Evolutionary conservation across 2,797 vertebrate species (phyloP), one percentile per base, ranked within the genome.

Genomic region (Avahi laniger): DNA sequence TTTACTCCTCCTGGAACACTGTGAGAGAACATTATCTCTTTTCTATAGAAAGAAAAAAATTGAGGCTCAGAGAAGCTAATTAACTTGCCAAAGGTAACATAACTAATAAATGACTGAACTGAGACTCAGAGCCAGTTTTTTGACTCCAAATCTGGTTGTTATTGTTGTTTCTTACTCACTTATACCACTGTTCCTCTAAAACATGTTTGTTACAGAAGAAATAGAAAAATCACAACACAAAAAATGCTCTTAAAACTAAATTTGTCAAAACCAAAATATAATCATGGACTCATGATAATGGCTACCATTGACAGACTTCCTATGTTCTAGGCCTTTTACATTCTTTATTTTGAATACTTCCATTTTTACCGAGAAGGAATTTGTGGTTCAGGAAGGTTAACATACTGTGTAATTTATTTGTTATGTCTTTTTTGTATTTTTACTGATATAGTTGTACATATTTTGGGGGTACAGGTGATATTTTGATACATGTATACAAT

Each of bases 131-230:
- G n/a, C 67, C 82, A 69, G 46, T 88, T 9, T 92, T 93, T 72
- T 91, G 38, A 94, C 46, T 93, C 1, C 15, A 93, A 88, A 85
- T 84, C 9, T 11, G 83, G n/a, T 93, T 96, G 28, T 88, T 52
- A 67, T 33, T 86, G 30, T 2, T 92, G 14, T 85, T 91, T 96
- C n/a, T 41, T 75, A 85, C 81, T 85, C 46, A 93, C 6, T 8
- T 88, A 17, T 85, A 38, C 61, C 52, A 76, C 33, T 59, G 30
- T 24, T 96, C 5, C 5, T 93, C 43, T 78, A 92, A n/a, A 12
- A 33, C 12, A 72, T 85, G 6, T 93, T 93, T 89, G 7, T 41
- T 89, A 22, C 26, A 85, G 35, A 83, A 91, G 20, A 95, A 84
- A 54, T 38, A 35, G 24, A 85, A 75, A 7, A 93, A 72, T 59